phyloP scores from a whole-genome alignment of 1,140 invertebrate species.

The Anoplolepis gracilipes region DNA sequence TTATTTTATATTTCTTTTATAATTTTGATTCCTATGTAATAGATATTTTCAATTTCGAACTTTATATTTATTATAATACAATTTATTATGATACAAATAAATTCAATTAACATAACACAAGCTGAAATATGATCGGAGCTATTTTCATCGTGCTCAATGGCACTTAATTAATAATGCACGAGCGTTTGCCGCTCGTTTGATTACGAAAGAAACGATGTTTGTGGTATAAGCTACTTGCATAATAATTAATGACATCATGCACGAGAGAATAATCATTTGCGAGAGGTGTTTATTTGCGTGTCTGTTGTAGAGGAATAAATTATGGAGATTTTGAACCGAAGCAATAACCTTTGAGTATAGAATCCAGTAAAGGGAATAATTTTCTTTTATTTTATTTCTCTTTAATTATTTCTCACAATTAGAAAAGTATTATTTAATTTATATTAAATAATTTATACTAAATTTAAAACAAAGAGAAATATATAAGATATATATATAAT shows the following conservation, averaged over 20 bases:
- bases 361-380: background rate
- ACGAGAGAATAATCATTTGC: background rate
- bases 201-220: background rate
- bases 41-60: background rate
- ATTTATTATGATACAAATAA: constrained; percentile 21
- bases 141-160: background rate
- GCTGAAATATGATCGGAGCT: background rate
- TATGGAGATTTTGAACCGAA: background rate
- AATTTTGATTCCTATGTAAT: background rate
- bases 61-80: background rate
- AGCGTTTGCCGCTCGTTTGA: background rate
- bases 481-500: too few species aligned
- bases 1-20: too few species aligned
- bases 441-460: background rate
- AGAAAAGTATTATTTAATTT: background rate
- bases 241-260: constrained; percentile 24
- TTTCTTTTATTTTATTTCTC: background rate
- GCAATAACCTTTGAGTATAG: background rate
- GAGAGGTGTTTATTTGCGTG: background rate
- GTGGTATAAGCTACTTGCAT: background rate
- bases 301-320: constrained; percentile 12
- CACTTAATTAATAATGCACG: constrained; percentile 10
- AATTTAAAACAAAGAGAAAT: background rate
- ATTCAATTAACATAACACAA: background rate
- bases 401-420: background rate